A percentile compares a stretch with the other conserved stretches of the same genome.
These are phyloP conservation scores for Numenius phaeopus DNA, from an alignment of 2,797 vertebrate genomes.

Conservation along the genomic window DNA sequence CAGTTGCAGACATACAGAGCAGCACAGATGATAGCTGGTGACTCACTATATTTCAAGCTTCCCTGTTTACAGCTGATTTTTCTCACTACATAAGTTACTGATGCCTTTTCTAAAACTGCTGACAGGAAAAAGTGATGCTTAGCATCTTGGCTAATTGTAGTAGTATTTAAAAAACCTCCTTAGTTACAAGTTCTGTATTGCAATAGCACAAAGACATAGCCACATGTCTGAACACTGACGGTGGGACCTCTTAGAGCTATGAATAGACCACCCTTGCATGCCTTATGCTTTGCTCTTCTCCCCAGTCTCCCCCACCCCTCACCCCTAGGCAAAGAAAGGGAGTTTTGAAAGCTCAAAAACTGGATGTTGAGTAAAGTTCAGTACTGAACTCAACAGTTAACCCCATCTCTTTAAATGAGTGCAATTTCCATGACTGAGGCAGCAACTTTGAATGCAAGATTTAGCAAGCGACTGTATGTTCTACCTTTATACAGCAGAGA, in stretches of 20 bases:
- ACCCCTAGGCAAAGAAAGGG: not conserved
- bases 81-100: not conserved
- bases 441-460: not conserved
- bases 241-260: not conserved
- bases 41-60: not conserved
- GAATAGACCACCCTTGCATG: not conserved
- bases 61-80: not conserved
- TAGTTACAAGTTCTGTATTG: not conserved
- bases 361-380: not conserved
- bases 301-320: not conserved
- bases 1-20: not conserved
- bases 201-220: not conserved
- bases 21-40: not conserved
- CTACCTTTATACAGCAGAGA: not conserved
- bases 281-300: not conserved
- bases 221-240: not conserved
- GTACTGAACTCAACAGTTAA: not conserved
- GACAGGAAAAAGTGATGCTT: not conserved
- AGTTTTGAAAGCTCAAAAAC: not conserved
- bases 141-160: not conserved
- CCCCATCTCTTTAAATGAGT: not conserved
- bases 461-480: not conserved
- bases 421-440: not conserved
- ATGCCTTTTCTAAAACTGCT: not conserved
- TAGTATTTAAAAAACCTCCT: not conserved